Base-by-base conservation (phyloP, 2,888 invertebrate species). In the Cephus nigrinus region DNA sequence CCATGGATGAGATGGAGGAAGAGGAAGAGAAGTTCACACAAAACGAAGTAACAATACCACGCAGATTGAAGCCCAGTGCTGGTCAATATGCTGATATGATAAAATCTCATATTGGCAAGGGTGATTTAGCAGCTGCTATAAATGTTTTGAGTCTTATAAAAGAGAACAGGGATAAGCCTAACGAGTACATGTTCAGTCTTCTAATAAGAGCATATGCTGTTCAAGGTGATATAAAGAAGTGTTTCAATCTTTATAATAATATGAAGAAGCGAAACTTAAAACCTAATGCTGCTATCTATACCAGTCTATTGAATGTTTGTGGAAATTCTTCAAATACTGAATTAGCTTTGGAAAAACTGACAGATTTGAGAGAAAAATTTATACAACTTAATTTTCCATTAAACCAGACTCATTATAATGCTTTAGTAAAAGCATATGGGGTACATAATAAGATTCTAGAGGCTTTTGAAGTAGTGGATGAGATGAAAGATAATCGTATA, bases 381-480 rank as follows among this genome's bases (percentile, higher is more conserved):
- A 90, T 93, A 74, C 94, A 95, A 84, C 96, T 95, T 85, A 93
- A 94, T 11, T 92, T 94, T 82, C 93, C 94, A 82, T 94, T 96
- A 4, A 97, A 97, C 89, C 90, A 94, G 1, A 94, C 95, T 11
- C 97, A 96, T 87, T 98, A 97, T 88, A 96, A 98, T 93, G 94
- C 96, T 4, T 96, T 98, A 95, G 96, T 98, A 55, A 98, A 97
- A 93, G 97, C 97, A 1, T 98, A 96, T 92, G 97, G 97, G 0
- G 93, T 96, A 80, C 96, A 96, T 91, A 96, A 96, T 0, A 96
- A 97, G 89, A 89, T 97, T 31, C 88, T 93, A 78, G 95, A 94
- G 68, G 97, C 98, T 1, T 98, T 98, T 91, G 89, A 93, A 88
- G 90, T 98, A 78, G 96, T 96, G 2, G 98, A 98, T 92, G 96